Evolutionary conservation across 2,888 invertebrate species (phyloP).

Genomic region (Ennomos erosarius): DNA sequence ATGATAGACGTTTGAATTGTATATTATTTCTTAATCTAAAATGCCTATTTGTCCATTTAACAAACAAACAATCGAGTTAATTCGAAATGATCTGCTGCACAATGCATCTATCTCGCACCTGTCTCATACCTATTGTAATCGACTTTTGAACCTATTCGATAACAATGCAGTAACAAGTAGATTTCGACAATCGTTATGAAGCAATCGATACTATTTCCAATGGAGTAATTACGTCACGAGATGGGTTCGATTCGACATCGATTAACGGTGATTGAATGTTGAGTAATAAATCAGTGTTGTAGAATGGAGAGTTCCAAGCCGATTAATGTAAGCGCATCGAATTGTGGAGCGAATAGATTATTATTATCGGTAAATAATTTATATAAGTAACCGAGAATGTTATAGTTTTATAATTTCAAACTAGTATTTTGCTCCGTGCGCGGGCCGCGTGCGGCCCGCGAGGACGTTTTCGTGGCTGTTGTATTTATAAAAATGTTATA

Average conservation of each 20-base stretch:
- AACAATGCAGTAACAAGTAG: conserved; percentile 34
- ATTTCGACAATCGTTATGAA: conserved; percentile 55
- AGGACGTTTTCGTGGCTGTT: too few relatives aligned
- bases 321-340: conserved; percentile 5
- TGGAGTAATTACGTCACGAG: conserved; percentile 55
- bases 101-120: conserved; percentile 34
- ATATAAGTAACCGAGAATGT: too few relatives aligned
- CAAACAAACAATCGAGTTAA: conserved; percentile 12
- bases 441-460: too few relatives aligned
- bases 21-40: background rate
- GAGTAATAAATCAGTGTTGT: conserved; percentile 29
- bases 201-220: conserved; percentile 51
- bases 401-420: too few relatives aligned
- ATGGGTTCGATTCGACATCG: conserved; percentile 47
- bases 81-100: conserved; percentile 12
- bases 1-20: too few relatives aligned
- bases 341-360: background rate
- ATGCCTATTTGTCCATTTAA: conserved; percentile 4
- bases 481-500: too few relatives aligned
- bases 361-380: too few relatives aligned
- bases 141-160: conserved; percentile 45
- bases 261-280: conserved; percentile 42
- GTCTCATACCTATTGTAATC: conserved; percentile 35
- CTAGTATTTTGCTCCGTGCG: too few relatives aligned
- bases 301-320: conserved; percentile 2